Conservation (phyloP, 2,797 vertebrate genomes). For the Characodon lateralis region DNA sequence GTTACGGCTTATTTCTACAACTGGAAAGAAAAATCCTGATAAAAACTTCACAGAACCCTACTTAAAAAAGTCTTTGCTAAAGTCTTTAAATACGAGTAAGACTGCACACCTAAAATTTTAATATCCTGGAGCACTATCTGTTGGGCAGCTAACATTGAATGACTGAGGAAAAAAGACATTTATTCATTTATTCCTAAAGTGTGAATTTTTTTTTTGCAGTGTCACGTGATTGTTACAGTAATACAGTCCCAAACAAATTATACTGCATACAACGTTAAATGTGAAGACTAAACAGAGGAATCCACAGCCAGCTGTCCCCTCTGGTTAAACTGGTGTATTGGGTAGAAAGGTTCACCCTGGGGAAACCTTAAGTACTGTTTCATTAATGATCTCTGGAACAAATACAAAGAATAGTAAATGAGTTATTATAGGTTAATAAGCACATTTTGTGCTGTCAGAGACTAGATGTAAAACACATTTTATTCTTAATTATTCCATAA, state of each 20-base stretch:
- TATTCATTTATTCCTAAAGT: constrained; percentile 65
- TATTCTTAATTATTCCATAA: too few relatives aligned
- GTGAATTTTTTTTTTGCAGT: constrained; percentile 45
- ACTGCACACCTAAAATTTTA: constrained; percentile 35
- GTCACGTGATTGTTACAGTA: constrained; percentile 30
- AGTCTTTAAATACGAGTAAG: constrained; percentile 16
- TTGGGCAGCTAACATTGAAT: constrained; percentile 39
- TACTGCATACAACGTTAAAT: neutral
- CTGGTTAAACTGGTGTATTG: constrained; percentile 8
- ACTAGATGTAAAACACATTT: neutral
- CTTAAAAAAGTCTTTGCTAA: neutral
- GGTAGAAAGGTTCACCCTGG: neutral
- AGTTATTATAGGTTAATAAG: too few relatives aligned
- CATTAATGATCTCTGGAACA: constrained; percentile 44
- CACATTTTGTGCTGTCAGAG: neutral
- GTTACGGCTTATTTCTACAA: neutral
- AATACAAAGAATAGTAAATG: constrained; percentile 5
- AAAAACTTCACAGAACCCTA: neutral
- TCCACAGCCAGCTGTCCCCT: neutral
- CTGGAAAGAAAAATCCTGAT: neutral
- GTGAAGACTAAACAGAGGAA: neutral
- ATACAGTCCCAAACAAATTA: constrained; percentile 13
- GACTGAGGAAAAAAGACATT: constrained; percentile 34
- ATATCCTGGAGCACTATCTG: constrained; percentile 13
- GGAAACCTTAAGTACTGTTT: constrained; percentile 18